A percentile compares a stretch with the other conserved stretches of the same genome.
Conservation (phyloP, 1,140 invertebrate genomes). For the Drosophila trapezifrons region DNA sequence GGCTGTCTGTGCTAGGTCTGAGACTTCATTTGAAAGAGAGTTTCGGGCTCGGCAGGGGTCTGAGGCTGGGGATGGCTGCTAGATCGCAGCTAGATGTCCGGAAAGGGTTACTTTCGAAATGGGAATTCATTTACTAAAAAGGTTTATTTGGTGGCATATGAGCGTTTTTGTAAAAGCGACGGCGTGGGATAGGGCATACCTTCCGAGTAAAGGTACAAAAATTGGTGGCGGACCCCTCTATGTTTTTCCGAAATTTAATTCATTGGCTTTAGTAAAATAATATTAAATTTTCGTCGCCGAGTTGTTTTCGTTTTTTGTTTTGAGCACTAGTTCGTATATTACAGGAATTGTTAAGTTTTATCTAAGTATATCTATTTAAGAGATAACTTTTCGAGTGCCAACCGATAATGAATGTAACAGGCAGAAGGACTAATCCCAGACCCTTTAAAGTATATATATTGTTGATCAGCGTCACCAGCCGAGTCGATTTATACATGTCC, state of each 20-base stretch:
- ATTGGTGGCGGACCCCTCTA: background rate
- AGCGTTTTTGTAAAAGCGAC: background rate
- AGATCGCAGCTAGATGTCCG: slow-evolving; percentile 41
- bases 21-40: slow-evolving; percentile 48
- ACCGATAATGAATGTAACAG: no score
- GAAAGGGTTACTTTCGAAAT: slow-evolving; percentile 34
- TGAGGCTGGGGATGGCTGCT: slow-evolving; percentile 8
- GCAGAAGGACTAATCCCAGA: no score
- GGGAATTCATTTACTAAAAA: slow-evolving; percentile 45
- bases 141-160: slow-evolving; percentile 19
- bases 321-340: no score
- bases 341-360: no score
- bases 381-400: no score
- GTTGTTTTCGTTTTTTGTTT: no score
- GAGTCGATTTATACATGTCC: no score
- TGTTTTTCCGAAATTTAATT: background rate
- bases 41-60: slow-evolving; percentile 6
- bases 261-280: no score
- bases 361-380: no score
- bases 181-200: background rate
- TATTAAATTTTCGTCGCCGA: no score
- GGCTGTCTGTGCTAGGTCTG: slow-evolving; percentile 18
- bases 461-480: no score
- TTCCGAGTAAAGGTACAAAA: background rate
- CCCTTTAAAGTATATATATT: no score